Evolutionary conservation across 2,113 vertebrate genomes (phyloP).

Genomic region (Poecilia latipinna): DNA sequence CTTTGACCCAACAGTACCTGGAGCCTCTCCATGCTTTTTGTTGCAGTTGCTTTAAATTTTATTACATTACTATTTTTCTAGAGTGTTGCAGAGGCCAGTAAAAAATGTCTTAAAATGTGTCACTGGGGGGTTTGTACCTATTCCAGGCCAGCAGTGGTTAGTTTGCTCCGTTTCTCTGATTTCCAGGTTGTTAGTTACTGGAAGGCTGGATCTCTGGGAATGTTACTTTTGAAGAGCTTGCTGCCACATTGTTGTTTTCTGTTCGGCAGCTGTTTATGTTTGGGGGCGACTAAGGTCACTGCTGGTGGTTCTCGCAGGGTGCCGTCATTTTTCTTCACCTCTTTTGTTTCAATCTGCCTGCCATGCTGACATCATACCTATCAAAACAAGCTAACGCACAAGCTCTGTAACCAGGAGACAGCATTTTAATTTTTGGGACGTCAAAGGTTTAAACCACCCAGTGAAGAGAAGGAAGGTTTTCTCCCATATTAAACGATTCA

Average conservation of each 20-base stretch:
- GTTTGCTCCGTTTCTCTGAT: too few species aligned
- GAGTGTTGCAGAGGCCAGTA: too few species aligned
- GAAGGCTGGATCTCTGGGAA: not conserved
- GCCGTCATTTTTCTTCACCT: not conserved
- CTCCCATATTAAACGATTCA: not conserved
- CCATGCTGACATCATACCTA: not conserved
- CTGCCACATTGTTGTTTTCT: too few species aligned
- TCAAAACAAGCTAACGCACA: not conserved
- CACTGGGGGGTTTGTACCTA: not conserved
- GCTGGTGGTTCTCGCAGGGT: not conserved
- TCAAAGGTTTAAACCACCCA: slow-evolving; percentile 3
- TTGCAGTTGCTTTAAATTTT: not conserved
- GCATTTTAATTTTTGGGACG: not conserved
- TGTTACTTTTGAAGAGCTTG: not conserved
- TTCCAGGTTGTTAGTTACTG: too few species aligned
- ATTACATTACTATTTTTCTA: not conserved
- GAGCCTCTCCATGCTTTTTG: too few species aligned
- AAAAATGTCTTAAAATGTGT: not conserved
- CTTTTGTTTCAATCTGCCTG: not conserved
- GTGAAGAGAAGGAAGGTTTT: not conserved
- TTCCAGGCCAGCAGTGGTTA: not conserved
- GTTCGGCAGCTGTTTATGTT: too few species aligned
- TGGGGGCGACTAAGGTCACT: not conserved
- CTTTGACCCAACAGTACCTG: too few species aligned
- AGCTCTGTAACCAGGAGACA: not conserved